Base-by-base conservation (phyloP, 92 coral and sea anemone genomes). In the Umimayanthus chanpuru region DNA sequence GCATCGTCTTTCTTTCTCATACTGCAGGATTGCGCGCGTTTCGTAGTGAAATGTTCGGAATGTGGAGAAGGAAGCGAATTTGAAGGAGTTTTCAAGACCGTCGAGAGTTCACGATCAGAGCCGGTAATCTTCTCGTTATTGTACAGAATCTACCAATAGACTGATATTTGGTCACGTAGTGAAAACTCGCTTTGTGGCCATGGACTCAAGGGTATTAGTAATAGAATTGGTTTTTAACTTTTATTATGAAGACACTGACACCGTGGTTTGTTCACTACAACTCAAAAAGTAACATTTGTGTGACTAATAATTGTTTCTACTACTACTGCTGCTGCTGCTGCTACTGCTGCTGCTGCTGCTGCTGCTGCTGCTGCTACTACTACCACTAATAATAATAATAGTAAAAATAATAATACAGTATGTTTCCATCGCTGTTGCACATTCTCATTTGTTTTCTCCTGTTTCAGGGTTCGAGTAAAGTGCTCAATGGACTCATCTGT, bases 11-110 rank as follows among this genome's bases (percentile, higher is more conserved):
- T 9, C 4, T 23, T 47, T 75, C 25, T 4, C 43, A 74, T 39
- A 18, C 4, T 50, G 40, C 47, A 97, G 99, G 97, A 94, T 74
- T 97, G 99, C 70, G 96, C 81, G 67, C 93, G 91, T 47, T 82
- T 97, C 68, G 77, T 89, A 18, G 89, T 97, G 86, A 94, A 85
- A 61, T 97, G 99, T 86, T 89, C 77, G 43, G 25, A 78, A 21
- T 97, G 99, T 79, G 91, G 91, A 9, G 85, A 74, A 81, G 94
- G 95, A 91, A 91, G 90, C 73, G 88, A 93, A 2, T 74, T 92
- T 61, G 98, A 95, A 67, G 76, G 92, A 23, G 89, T 93, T 5
- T 91, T 86, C 68, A 86, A 50, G 87, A 86, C 68, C 61, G 50
- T 70, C 25, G 98, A 92, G 91, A 93, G 96, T 86, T 77, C 18